Base-by-base conservation (phyloP, 2,888 invertebrate genomes). In the Agrotis ipsilon region DNA sequence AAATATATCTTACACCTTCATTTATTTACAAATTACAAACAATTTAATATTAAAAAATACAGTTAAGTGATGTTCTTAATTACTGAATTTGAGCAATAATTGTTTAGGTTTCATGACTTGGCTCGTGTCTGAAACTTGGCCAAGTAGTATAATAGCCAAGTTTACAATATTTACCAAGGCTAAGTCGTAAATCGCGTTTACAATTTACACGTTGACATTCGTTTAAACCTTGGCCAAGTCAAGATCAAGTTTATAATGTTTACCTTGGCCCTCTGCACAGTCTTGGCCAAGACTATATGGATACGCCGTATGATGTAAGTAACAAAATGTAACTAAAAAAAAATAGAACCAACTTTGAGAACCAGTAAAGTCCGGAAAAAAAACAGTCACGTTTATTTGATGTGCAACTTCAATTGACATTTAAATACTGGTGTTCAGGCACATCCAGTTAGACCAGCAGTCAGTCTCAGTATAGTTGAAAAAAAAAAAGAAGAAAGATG, bases 1-100 rank as follows among this genome's bases (percentile, higher is more conserved):
- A 74, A 71, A 48, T 87, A 90, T 90, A 91, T 90, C 94, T 94
- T 94, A 94, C 94, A 95, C 94, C 94, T 91, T 94, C 93, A 91
- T 90, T 93, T 94, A 94, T 93, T 92, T 94, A 92, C 91, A 92
- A 87, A 88, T 90, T 89, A 91, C 89, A 83, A 89, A 90, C 90
- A 92, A 92, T 89, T 88, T 86, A 84, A 85, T 74, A 78, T 83
- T 76, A 78, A 73, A 88, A 88, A 89, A 83, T 91, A 87, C 83
- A 89, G 81, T 85, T 77, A 80, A 80, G 80, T 86, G 86, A 87
- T 83, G 86, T 85, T 80, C 80, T 86, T 79, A 78, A 78, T 77
- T 78, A 78, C 64, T 80, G 85, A 89, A 86, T 90, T 92, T 92
- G 92, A 91, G 92, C 93, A 84, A 85, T 58, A 79, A 68, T 79